A percentile compares a stretch with the other conserved stretches of the same genome.
Evolutionary conservation across 2,113 vertebrate genomes (phyloP).

Genomic region (Marmota flaviventris): DNA sequence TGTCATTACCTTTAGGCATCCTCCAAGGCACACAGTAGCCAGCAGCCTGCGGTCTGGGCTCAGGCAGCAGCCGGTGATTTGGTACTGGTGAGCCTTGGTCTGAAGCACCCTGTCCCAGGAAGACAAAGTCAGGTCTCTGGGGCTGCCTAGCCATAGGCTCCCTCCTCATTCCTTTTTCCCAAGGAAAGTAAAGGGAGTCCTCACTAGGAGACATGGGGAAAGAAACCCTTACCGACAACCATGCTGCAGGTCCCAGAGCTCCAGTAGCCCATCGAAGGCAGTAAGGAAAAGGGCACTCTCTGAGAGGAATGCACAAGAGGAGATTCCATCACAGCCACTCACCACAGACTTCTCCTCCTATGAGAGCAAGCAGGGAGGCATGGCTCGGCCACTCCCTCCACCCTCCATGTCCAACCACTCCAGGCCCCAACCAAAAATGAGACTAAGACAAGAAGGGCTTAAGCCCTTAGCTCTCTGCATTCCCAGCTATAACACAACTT

Average conservation of each 20-base stretch:
- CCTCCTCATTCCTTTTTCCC: neutral
- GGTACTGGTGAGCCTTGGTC: constrained; percentile 88
- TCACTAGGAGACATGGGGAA: accelerated
- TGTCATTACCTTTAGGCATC: constrained; percentile 89
- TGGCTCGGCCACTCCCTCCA: accelerated
- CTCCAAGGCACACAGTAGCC: constrained; percentile 92
- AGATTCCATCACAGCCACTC: constrained; percentile 92
- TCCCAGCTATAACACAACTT: neutral
- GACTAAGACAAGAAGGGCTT: neutral
- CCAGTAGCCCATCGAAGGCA: constrained; percentile 91
- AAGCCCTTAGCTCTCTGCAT: neutral
- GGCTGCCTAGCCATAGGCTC: neutral
- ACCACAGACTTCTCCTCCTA: constrained; percentile 92
- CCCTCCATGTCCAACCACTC: neutral
- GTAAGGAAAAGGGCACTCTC: constrained; percentile 88
- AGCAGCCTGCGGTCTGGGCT: constrained; percentile 89
- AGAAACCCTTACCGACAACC: constrained; percentile 88
- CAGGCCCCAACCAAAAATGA: neutral
- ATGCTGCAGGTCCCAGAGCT: constrained; percentile 91
- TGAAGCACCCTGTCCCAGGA: constrained; percentile 86
- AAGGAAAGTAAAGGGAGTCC: neutral
- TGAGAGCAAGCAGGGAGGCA: accelerated
- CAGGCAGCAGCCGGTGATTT: constrained; percentile 90
- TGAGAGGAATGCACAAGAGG: constrained; percentile 89
- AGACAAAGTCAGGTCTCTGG: neutral